phyloP scores from a whole-genome alignment of 2,888 invertebrate species.

The Taphrorychus bicolor region DNA sequence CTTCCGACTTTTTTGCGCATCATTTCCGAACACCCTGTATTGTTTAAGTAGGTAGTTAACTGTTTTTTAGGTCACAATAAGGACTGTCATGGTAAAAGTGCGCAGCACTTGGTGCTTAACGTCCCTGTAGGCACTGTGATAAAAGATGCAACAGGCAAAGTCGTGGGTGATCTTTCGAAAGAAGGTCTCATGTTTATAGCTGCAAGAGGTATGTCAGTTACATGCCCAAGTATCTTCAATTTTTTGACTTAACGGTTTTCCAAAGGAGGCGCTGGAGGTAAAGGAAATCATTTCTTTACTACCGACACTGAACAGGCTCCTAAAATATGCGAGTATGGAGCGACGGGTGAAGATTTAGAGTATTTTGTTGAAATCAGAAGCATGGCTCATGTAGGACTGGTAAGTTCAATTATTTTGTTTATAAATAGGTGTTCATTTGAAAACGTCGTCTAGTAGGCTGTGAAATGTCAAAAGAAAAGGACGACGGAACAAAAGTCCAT shows the following conservation, averaged over 20 bases:
- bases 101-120: conserved; percentile 71
- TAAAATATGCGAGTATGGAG: conserved; percentile 86
- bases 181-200: conserved; percentile 85
- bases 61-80: conserved; percentile 60
- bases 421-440: not conserved
- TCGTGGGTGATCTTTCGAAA: conserved; percentile 72
- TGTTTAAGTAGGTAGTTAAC: not conserved
- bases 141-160: conserved; percentile 63
- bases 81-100: conserved; percentile 85
- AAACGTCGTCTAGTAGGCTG: no score
- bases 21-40: no score
- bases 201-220: conserved; percentile 60
- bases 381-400: conserved; percentile 94
- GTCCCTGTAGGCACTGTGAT: conserved; percentile 87
- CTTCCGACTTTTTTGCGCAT: no score
- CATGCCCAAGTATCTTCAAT: not conserved
- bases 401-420: conserved; percentile 54
- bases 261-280: conserved; percentile 83
- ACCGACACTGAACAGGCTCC: conserved; percentile 82
- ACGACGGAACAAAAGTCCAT: no score
- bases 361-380: conserved; percentile 86
- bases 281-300: conserved; percentile 92
- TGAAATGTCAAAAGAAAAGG: no score
- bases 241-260: not conserved
- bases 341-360: conserved; percentile 74